Evolutionary conservation across 2,113 vertebrate species (phyloP), one percentile per base, ranked within the genome.

Genomic region (Pluvialis apricaria): DNA sequence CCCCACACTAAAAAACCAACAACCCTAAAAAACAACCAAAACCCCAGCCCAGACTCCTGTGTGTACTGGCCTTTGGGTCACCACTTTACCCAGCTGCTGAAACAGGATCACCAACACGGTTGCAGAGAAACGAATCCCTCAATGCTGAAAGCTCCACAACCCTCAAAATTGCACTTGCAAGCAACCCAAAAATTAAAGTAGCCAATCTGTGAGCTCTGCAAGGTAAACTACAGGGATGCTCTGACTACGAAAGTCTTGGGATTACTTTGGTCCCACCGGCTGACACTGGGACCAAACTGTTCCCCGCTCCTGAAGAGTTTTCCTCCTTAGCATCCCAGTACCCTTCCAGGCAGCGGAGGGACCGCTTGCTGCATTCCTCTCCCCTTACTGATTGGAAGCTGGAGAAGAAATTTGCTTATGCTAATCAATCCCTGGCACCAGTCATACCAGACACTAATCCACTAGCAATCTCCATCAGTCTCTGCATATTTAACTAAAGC

Each of bases 401-500:
- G 64, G 31, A 80, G 68, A 77, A 94, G 70, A 86, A 95, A 97
- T 94, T 95, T 96, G 91, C 85, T 97, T 96, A 97, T 97, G 95
- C 90, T 97, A 94, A 97, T 96, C 96, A 94, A 77, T 55, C 92
- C 66, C 82, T 92, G 76, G 91, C 95, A 95, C 64, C 87, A 85
- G 70, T 57, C 78, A 87, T 57, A 91, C 0, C 4, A 95, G 95
- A 95, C 86, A 79, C 92, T 97, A 97, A 97, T 97, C 94, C 97
- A 91, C 78, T 10, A 58, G 87, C 96, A 91, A 97, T 86, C 95
- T 96, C 95, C 82, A 91, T 93, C 95, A 78, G 87, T 68, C 92
- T 92, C 92, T 95, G 96, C 95, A 94, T 95, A 95, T 96, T 96
- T 97, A 97, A 95, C 94, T 71, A 90, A 66, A 94, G 96, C 87